Evolutionary conservation across 2,888 invertebrate genomes (phyloP).

Genomic region (Folsomia candida): DNA sequence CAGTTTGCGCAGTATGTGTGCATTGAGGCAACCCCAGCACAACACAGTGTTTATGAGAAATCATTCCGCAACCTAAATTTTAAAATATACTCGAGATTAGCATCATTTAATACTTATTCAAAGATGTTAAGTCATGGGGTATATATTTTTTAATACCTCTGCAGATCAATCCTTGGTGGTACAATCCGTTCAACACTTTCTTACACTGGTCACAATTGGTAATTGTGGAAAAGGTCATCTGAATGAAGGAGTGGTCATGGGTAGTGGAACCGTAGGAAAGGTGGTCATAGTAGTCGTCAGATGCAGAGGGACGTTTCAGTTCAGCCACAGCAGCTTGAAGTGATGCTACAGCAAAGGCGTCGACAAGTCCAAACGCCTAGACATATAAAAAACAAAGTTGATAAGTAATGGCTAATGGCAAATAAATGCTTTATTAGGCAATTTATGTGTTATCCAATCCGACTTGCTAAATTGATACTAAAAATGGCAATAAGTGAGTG

Average conservation of each 20-base stretch:
- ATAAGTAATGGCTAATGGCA: neutral
- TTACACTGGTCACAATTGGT: constrained; percentile 72
- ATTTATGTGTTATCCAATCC: neutral
- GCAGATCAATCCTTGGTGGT: constrained; percentile 70
- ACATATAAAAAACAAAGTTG: constrained; percentile 32
- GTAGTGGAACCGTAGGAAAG: constrained; percentile 40
- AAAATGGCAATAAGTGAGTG: no score
- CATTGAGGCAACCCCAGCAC: constrained; percentile 64
- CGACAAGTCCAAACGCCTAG: constrained; percentile 72
- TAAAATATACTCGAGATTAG: constrained; percentile 6
- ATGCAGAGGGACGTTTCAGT: constrained; percentile 7
- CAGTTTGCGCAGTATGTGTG: neutral
- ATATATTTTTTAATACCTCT: constrained; percentile 57
- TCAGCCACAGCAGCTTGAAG: constrained; percentile 41
- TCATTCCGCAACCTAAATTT: constrained; percentile 64
- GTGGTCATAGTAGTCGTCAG: constrained; percentile 25
- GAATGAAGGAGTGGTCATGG: constrained; percentile 58
- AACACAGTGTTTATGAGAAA: constrained; percentile 69
- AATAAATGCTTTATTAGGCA: neutral
- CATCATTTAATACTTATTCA: constrained; percentile 5
- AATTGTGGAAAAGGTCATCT: constrained; percentile 66
- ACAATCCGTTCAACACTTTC: constrained; percentile 67
- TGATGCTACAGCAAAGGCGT: constrained; percentile 69
- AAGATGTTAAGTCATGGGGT: constrained; percentile 12
- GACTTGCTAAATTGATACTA: neutral